Conservation (phyloP, 1,140 invertebrate genomes). For the Gonatopus flavifemur region DNA sequence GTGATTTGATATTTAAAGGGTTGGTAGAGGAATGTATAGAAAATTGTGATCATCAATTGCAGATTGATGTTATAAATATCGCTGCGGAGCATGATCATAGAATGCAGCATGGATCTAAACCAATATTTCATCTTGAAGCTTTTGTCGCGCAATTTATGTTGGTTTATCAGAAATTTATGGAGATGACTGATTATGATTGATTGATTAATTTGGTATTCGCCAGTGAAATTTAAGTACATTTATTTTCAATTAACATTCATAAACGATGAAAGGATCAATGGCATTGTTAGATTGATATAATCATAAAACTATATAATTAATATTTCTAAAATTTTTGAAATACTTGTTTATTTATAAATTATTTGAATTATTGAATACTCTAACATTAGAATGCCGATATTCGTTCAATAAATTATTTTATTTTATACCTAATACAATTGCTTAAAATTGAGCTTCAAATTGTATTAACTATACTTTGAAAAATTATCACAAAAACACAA, state of each 20-base stretch:
- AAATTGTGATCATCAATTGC: slow-evolving; percentile 89
- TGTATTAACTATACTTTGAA: background rate
- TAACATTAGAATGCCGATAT: too few relatives aligned
- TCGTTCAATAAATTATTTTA: slow-evolving; percentile 21
- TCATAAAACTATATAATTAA: background rate
- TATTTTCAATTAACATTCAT: background rate
- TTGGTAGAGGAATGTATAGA: slow-evolving; percentile 81
- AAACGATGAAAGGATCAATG: slow-evolving; percentile 6
- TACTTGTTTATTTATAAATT: slow-evolving; percentile 1
- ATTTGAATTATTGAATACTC: slow-evolving; percentile 9
- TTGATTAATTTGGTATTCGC: too few relatives aligned
- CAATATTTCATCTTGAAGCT: slow-evolving; percentile 96
- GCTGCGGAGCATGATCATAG: slow-evolving; percentile 91
- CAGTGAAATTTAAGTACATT: slow-evolving; percentile 53
- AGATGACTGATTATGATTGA: too few relatives aligned
- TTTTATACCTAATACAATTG: slow-evolving; percentile 9
- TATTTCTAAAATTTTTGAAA: background rate
- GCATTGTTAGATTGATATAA: background rate
- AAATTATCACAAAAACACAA: background rate
- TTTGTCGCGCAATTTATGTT: slow-evolving; percentile 97
- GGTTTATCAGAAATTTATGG: slow-evolving; percentile 85
- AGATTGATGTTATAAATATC: slow-evolving; percentile 78
- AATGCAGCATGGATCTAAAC: slow-evolving; percentile 86
- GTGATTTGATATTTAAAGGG: slow-evolving; percentile 90
- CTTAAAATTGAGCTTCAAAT: slow-evolving; percentile 7